phyloP scores from a whole-genome alignment of 2,888 invertebrate genomes.

The Oasisia sp. region DNA sequence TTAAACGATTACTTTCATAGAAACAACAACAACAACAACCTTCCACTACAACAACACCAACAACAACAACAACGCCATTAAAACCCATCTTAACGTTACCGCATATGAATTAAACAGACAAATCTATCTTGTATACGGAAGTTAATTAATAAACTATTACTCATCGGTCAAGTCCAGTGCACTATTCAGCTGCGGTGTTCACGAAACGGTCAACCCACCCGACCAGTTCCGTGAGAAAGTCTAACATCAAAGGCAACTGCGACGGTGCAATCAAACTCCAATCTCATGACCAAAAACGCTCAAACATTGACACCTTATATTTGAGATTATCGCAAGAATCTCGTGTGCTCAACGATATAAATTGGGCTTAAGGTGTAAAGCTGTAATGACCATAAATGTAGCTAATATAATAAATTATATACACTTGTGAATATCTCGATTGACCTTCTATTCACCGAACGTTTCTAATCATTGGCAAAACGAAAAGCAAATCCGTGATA shows the following conservation, averaged over 20 bases:
- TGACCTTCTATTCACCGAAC: background rate
- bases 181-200: background rate
- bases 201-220: background rate
- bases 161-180: background rate
- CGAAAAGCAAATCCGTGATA: background rate
- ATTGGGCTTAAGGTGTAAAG: background rate
- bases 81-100: background rate
- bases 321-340: background rate
- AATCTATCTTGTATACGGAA: background rate
- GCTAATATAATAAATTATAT: background rate
- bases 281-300: background rate
- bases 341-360: background rate
- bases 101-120: background rate
- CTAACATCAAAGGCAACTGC: background rate
- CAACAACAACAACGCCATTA: background rate
- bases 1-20: background rate
- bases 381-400: background rate
- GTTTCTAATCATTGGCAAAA: background rate
- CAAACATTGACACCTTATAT: background rate
- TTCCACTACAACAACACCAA: background rate
- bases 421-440: background rate
- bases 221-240: background rate
- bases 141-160: constrained; percentile 3
- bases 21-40: background rate
- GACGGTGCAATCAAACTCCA: background rate